phyloP scores from a whole-genome alignment of 35 echinoderm and acorn worm genomes.

The Hemicentrotus pulcherrimus region DNA sequence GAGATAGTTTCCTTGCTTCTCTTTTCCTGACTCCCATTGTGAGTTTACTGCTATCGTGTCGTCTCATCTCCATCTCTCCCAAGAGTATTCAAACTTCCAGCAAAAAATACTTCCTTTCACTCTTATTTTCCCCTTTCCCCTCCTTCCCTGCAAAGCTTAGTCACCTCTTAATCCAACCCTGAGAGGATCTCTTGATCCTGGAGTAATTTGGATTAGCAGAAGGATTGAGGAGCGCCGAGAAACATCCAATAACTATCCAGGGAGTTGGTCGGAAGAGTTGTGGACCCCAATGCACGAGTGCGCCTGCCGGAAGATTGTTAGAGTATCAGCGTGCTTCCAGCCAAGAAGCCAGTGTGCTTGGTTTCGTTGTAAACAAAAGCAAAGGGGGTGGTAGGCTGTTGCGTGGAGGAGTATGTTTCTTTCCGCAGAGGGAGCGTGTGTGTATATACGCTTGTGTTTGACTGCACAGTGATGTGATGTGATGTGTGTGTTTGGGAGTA shows the following conservation, averaged over 20 bases:
- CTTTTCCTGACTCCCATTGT: constrained; percentile 13
- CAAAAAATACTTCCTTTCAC: neutral
- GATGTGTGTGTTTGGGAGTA: constrained; percentile 3
- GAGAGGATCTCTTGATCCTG: neutral
- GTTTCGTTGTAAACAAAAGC: constrained; percentile 42
- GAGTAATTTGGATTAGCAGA: neutral
- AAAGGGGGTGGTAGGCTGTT: neutral
- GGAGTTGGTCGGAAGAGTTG: neutral
- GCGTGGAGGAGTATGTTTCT: neutral
- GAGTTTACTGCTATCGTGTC: constrained; percentile 35
- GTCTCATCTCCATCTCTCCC: constrained; percentile 27
- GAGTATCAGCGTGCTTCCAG: neutral
- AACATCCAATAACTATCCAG: constrained; percentile 1
- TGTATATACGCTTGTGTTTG: neutral
- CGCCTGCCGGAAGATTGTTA: neutral
- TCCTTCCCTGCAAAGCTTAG: neutral
- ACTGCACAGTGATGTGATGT: neutral
- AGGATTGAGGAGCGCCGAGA: neutral
- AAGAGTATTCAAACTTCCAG: neutral
- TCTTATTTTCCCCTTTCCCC: neutral
- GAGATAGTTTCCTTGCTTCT: constrained; percentile 9
- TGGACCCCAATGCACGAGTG: neutral
- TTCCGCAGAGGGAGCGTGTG: neutral
- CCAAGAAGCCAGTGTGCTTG: neutral
- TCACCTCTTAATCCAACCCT: neutral